These are phyloP conservation scores for Cyanocitta stelleri DNA, from an alignment of 2,113 vertebrate species.

Conservation along the genomic window DNA sequence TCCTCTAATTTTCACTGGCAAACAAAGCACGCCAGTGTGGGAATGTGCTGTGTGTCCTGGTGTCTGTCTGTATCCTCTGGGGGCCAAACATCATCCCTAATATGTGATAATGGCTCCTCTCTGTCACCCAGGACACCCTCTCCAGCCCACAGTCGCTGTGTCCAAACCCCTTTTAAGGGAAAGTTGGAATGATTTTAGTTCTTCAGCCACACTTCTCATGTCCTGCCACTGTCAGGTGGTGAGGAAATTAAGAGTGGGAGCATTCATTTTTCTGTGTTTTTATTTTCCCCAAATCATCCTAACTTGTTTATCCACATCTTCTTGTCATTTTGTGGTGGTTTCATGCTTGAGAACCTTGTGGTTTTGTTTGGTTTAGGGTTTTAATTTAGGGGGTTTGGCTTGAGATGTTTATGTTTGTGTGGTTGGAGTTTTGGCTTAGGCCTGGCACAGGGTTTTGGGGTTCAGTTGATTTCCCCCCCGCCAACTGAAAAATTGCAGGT, in stretches of 20 bases:
- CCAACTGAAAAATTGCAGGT: not conserved
- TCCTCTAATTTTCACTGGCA: not conserved
- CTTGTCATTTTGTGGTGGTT: not conserved
- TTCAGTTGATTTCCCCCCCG: not conserved
- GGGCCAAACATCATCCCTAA: no score
- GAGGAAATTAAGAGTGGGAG: not conserved
- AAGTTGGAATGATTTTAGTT: not conserved
- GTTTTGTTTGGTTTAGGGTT: not conserved
- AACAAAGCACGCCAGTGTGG: not conserved
- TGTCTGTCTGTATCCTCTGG: not conserved
- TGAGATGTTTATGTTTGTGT: not conserved
- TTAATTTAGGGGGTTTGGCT: not conserved
- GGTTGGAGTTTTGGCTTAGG: not conserved
- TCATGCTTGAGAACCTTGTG: not conserved
- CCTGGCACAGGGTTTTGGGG: not conserved
- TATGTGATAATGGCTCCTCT: not conserved
- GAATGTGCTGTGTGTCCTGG: not conserved
- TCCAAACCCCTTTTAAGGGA: not conserved
- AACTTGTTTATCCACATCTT: not conserved
- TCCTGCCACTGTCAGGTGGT: not conserved
- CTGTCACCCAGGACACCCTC: not conserved
- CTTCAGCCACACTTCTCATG: not conserved
- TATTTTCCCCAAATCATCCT: not conserved
- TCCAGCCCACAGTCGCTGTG: not conserved
- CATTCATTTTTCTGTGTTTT: not conserved